Base-by-base conservation (phyloP, 2,113 vertebrate species). In the Eidolon helvum region DNA sequence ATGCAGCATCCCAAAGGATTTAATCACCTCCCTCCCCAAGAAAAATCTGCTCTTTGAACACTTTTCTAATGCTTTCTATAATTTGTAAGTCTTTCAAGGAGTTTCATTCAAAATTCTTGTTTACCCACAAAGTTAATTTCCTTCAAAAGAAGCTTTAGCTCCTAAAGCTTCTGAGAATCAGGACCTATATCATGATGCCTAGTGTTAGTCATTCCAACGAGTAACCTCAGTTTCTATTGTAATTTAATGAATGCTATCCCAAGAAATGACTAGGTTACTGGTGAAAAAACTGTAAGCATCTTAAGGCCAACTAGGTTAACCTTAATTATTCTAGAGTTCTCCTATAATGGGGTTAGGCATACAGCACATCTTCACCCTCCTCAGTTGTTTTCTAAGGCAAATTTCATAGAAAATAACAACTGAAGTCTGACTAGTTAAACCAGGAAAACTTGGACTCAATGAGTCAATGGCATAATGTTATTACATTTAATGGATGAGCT, bases 21-120 rank as follows among this genome's bases (percentile, higher is more conserved):
- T 95, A 88, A 74, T 59, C n/a, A 85, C 4, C 10, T 43, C 26
- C 26, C 2, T 10, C 10, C 33, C 2, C 28, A 74, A 68, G n/a
- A 83, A 95, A 91, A 92, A 21, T 35, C 35, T 85, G 33, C 30
- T 74, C 65, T 80, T 75, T 61, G 57, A 90, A 69, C 22, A 0
- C 14, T 43, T 92, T 90, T 82, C 33, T 85, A 89, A 71, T 26
- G 53, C 43, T 95, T 86, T 69, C 50, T 63, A 75, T 38, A 82
- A 68, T 57, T 89, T 92, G n/a, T 7, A 80, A 94, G 43, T 85
- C 43, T 91, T 69, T 5, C 59, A 43, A 78, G 22, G 2, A 45
- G 10, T 80, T 95, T 65, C 72, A 91, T 40, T 91, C 33, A 94
- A 95, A 95, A 92, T 86, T 79, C 87, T 79, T 68, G 14, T 82